Percentiles rank a stretch among this genome's conserved stretches.
phyloP scores from a whole-genome alignment of 2,113 vertebrate species.

The Centropristis striata region DNA sequence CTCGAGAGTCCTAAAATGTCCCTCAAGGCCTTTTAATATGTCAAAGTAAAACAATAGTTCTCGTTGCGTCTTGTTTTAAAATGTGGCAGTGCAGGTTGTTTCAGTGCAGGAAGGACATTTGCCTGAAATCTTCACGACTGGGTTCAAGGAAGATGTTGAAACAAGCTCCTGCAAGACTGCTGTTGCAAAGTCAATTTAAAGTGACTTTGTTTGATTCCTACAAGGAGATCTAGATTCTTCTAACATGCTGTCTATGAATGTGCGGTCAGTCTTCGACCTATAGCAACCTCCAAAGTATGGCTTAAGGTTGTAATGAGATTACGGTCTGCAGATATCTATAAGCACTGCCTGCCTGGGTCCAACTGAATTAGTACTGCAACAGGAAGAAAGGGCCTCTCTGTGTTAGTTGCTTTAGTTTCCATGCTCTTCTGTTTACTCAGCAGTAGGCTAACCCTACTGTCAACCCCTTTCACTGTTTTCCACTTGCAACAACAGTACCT shows the following conservation, averaged over 20 bases:
- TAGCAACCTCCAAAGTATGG: conserved; percentile 76
- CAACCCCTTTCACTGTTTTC: conserved; percentile 50
- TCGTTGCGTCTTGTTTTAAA: conserved; percentile 60
- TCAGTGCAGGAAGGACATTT: conserved; percentile 23
- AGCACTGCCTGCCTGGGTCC: conserved; percentile 58
- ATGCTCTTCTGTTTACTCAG: conserved; percentile 71
- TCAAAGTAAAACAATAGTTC: conserved; percentile 32
- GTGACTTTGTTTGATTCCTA: background rate
- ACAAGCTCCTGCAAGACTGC: conserved; percentile 41
- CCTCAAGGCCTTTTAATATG: conserved; percentile 41
- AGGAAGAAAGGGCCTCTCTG: conserved; percentile 66
- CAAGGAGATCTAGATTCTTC: background rate
- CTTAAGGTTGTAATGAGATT: conserved; percentile 82
- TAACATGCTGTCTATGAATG: conserved; percentile 22
- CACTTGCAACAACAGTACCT: conserved; percentile 26
- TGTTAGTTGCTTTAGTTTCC: conserved; percentile 69
- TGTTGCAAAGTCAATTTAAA: conserved; percentile 10
- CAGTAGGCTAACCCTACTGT: conserved; percentile 53
- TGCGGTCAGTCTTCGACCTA: conserved; percentile 48
- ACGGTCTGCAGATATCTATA: conserved; percentile 73
- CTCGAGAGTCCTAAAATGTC: conserved; percentile 4
- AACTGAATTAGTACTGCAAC: conserved; percentile 67
- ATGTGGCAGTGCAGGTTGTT: conserved; percentile 63
- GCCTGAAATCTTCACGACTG: background rate
- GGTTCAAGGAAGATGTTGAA: conserved; percentile 7